A percentile compares a stretch with the other conserved stretches of the same genome.
phyloP scores from a whole-genome alignment of 2,113 vertebrate genomes.

The Varanus salvator region DNA sequence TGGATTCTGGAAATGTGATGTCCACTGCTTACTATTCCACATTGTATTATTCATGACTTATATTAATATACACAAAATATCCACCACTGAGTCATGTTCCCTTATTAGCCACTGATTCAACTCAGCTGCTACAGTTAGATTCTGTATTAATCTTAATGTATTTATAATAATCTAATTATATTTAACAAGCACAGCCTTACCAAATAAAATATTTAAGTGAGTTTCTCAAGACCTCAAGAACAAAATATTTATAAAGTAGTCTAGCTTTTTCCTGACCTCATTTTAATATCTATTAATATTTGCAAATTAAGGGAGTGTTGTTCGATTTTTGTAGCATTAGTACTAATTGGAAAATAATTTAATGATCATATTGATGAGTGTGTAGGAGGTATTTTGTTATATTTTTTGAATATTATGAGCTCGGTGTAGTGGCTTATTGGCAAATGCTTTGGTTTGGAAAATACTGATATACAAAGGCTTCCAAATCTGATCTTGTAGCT shows the following conservation, averaged over 20 bases:
- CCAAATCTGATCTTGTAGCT: neutral
- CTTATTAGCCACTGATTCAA: neutral
- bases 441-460: neutral
- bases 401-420: neutral
- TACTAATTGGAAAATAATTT: neutral
- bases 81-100: neutral
- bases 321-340: neutral
- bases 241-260: neutral
- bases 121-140: neutral
- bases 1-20: neutral
- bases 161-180: neutral
- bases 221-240: neutral
- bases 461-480: neutral
- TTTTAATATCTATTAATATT: neutral
- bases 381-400: neutral
- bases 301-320: neutral
- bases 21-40: neutral
- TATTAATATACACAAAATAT: neutral
- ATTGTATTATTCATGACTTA: neutral
- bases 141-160: slow-evolving; percentile 3
- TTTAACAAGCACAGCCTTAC: neutral
- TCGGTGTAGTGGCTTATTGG: neutral
- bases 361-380: neutral
- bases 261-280: neutral
- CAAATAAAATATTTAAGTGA: neutral